These are phyloP conservation scores for Hemicrepidius hirtus DNA, from an alignment of 2,888 invertebrate species.

Conservation along the genomic window DNA sequence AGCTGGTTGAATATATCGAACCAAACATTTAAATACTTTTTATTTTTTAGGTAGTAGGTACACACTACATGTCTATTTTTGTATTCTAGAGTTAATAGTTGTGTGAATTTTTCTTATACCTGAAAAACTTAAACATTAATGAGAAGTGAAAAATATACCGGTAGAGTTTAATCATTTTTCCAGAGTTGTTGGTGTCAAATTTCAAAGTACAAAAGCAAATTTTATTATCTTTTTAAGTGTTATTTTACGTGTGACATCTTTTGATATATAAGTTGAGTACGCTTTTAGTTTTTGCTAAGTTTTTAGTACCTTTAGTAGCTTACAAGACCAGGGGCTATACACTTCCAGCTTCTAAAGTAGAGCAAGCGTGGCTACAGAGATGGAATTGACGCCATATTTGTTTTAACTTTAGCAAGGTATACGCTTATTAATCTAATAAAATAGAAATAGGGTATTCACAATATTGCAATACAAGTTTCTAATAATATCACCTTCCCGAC, in stretches of 20 bases:
- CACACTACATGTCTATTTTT: slow-evolving; percentile 31
- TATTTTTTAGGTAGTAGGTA: slow-evolving; percentile 19
- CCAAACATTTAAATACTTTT: slow-evolving; percentile 22
- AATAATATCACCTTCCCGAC: slow-evolving; percentile 26
- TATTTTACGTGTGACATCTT: slow-evolving; percentile 41
- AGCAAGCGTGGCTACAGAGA: slow-evolving; percentile 13
- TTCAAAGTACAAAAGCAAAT: slow-evolving; percentile 42
- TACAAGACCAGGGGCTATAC: slow-evolving; percentile 41
- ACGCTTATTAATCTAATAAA: slow-evolving; percentile 51
- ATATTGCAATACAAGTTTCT: slow-evolving; percentile 24
- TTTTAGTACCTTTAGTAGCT: slow-evolving; percentile 50
- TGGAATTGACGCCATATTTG: slow-evolving; percentile 15
- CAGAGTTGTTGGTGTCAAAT: slow-evolving; percentile 37
- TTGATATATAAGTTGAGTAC: slow-evolving; percentile 40
- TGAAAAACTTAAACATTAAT: slow-evolving; percentile 2
- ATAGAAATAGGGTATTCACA: slow-evolving; percentile 4
- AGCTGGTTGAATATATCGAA: slow-evolving; percentile 43
- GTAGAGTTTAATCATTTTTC: background rate
- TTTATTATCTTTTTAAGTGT: slow-evolving; percentile 32
- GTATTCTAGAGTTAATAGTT: slow-evolving; percentile 31
- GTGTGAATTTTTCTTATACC: slow-evolving; percentile 25
- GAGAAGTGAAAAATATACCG: slow-evolving; percentile 5
- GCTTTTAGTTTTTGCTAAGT: slow-evolving; percentile 53
- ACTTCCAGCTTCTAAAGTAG: slow-evolving; percentile 38
- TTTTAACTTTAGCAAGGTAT: slow-evolving; percentile 39